phyloP scores from a whole-genome alignment of 2,797 vertebrate genomes.

The Erpetoichthys calabaricus region DNA sequence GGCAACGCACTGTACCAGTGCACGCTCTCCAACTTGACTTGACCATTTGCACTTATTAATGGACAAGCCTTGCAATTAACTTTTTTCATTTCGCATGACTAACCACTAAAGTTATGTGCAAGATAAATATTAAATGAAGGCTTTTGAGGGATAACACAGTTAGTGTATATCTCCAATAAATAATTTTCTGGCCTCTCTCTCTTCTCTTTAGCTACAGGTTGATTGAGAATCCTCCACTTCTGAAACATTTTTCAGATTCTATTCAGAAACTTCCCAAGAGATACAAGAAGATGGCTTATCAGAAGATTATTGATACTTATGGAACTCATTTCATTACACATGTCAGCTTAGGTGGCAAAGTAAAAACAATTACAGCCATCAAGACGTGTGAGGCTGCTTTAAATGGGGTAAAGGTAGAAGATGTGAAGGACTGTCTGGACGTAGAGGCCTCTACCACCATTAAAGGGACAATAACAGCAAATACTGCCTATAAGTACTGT shows the following conservation, averaged over 20 bases:
- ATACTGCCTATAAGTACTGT: conserved; percentile 39
- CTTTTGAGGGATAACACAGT: no score
- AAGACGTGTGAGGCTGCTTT: conserved; percentile 60
- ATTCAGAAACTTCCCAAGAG: conserved; percentile 44
- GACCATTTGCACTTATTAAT: no score
- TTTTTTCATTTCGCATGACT: no score
- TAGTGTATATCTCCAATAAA: no score
- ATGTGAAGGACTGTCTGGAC: conserved; percentile 60
- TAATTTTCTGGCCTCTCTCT: no score
- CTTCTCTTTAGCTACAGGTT: conserved; percentile 54
- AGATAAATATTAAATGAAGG: no score
- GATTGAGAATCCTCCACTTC: conserved; percentile 47
- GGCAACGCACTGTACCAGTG: no score
- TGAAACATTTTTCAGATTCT: conserved; percentile 50
- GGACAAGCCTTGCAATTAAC: no score
- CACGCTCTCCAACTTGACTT: no score
- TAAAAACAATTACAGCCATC: conserved; percentile 58
- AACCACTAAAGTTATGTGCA: no score
- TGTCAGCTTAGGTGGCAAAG: conserved; percentile 59
- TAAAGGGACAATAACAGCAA: conserved; percentile 29
- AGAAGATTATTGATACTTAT: conserved; percentile 53
- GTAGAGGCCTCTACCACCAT: conserved; percentile 53
- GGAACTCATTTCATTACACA: conserved; percentile 72
- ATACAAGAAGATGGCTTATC: conserved; percentile 38
- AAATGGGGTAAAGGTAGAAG: conserved; percentile 42